Evolutionary conservation across 1,140 invertebrate species (phyloP).

Genomic region (Alviniconcha marisindica): DNA sequence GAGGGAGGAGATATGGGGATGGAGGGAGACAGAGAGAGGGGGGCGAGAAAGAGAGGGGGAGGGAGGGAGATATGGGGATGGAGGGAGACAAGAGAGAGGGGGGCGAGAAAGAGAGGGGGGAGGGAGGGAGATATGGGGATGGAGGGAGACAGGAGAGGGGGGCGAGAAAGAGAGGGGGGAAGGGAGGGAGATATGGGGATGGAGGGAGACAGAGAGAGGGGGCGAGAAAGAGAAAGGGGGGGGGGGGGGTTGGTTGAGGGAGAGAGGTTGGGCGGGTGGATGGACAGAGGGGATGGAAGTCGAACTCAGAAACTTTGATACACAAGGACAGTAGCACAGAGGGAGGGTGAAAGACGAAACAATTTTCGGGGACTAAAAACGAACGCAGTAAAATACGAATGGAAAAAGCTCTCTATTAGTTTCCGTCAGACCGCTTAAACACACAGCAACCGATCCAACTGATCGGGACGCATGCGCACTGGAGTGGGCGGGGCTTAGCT

Average conservation of each 20-base stretch:
- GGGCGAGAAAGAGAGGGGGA: neutral
- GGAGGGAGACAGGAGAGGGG: constrained; percentile 6
- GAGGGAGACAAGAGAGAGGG: neutral
- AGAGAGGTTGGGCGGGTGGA: neutral
- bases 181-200: neutral
- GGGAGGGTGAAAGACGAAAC: neutral
- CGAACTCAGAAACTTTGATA: neutral
- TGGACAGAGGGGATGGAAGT: neutral
- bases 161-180: neutral
- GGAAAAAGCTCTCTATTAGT: no score
- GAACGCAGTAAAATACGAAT: no score
- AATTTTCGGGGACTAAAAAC: no score
- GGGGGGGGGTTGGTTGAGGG: neutral
- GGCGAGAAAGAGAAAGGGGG: constrained; percentile 15
- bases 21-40: constrained; percentile 19
- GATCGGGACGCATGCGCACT: no score
- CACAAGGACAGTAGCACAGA: neutral
- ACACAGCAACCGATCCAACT: no score
- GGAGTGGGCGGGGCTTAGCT: no score
- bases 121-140: neutral
- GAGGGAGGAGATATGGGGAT: neutral
- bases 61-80: neutral
- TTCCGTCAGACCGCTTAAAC: no score
- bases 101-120: constrained; percentile 2
- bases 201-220: neutral